Percentiles rank a stretch among this genome's conserved stretches.
Conservation (phyloP, 2,797 vertebrate genomes). For the Schizopygopsis malacanthus region DNA sequence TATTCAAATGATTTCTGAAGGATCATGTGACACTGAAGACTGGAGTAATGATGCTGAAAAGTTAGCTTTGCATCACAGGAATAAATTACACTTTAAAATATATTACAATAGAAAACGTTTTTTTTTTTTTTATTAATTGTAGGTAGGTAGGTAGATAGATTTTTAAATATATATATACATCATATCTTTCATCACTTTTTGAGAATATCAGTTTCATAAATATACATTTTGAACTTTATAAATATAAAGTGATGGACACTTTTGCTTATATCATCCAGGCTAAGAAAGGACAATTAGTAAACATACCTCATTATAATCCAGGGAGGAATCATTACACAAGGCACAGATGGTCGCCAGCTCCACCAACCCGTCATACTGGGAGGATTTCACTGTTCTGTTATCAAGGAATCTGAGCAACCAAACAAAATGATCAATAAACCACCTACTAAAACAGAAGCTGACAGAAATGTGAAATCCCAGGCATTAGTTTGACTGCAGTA, state of each 20-base stretch:
- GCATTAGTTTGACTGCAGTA: neutral
- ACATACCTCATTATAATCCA: slow-evolving; percentile 96
- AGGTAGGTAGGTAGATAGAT: too few species aligned
- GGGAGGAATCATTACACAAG: slow-evolving; percentile 95
- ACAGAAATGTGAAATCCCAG: slow-evolving; percentile 8
- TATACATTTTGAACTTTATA: neutral
- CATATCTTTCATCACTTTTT: neutral
- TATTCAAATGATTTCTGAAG: neutral
- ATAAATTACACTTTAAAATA: neutral
- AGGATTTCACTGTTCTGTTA: slow-evolving; percentile 83
- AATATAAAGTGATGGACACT: neutral
- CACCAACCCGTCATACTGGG: slow-evolving; percentile 89
- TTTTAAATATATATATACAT: too few species aligned
- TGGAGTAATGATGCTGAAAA: neutral
- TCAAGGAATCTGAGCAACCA: slow-evolving; percentile 83
- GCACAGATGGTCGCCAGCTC: slow-evolving; percentile 97
- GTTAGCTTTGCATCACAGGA: neutral
- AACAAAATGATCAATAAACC: slow-evolving; percentile 5
- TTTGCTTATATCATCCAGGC: neutral
- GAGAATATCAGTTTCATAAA: neutral
- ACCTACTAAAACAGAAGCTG: neutral
- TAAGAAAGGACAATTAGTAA: neutral
- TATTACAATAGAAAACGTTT: neutral
- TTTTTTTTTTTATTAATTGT: too few species aligned
- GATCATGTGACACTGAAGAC: neutral